Percentiles rank a stretch among this genome's conserved stretches.
phyloP scores from a whole-genome alignment of 1,140 invertebrate species.

The Drosophila elegans region DNA sequence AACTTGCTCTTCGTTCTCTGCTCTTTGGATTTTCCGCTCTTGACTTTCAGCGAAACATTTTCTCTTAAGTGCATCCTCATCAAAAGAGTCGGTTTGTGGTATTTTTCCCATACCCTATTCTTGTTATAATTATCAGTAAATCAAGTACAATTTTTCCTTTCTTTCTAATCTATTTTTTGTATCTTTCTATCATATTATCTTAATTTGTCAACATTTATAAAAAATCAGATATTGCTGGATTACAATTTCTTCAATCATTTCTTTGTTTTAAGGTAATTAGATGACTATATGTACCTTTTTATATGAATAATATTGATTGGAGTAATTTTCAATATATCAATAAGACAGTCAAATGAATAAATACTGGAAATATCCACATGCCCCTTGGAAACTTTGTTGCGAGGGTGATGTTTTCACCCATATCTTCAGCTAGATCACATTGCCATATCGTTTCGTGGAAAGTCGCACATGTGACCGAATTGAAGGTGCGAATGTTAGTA shows the following conservation, averaged over 20 bases:
- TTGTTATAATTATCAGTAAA: not conserved
- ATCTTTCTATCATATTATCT: not conserved
- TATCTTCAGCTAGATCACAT: constrained; percentile 31
- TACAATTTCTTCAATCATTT: too few relatives aligned
- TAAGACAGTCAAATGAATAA: not conserved
- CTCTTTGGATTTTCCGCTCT: constrained; percentile 29
- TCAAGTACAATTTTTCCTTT: not conserved
- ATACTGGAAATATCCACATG: constrained; percentile 9
- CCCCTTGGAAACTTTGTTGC: constrained; percentile 22
- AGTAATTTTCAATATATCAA: not conserved
- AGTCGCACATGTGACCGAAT: constrained; percentile 67
- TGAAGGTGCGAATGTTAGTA: constrained; percentile 62
- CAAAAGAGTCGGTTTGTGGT: not conserved
- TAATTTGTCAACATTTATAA: too few relatives aligned
- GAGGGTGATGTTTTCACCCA: constrained; percentile 16
- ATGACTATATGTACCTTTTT: too few relatives aligned
- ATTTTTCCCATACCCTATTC: not conserved
- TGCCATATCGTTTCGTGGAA: constrained; percentile 45
- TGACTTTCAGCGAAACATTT: not conserved
- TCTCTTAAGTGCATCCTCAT: constrained; percentile 49
- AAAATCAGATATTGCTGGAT: too few relatives aligned
- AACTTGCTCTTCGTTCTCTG: constrained; percentile 45
- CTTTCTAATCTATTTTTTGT: not conserved
- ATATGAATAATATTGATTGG: too few relatives aligned
- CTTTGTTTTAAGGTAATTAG: too few relatives aligned